These are phyloP conservation scores for Agrilus cyanescens DNA, from an alignment of 2,888 invertebrate genomes.

Conservation along the genomic window DNA sequence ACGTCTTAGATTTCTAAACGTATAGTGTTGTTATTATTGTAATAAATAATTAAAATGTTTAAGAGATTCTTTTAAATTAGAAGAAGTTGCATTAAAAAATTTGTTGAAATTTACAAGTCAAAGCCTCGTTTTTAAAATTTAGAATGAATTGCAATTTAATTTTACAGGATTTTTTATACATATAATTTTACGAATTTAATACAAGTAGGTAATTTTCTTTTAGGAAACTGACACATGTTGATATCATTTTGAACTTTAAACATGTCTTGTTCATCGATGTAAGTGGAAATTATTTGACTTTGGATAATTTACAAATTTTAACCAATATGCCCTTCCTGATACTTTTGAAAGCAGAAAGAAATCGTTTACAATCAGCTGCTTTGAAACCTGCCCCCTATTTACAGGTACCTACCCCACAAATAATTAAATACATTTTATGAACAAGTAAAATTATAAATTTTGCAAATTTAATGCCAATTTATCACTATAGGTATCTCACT, in stretches of 20 bases:
- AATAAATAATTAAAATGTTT: too few species aligned
- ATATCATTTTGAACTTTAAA: slow-evolving; percentile 38
- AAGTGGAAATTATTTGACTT: slow-evolving; percentile 40
- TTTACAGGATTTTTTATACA: neutral
- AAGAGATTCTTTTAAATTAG: too few species aligned
- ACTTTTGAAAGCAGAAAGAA: slow-evolving; percentile 45
- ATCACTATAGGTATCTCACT: neutral
- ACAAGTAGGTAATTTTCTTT: slow-evolving; percentile 3
- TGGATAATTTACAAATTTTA: slow-evolving; percentile 39
- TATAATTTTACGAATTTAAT: neutral
- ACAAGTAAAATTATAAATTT: neutral
- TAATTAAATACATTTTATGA: neutral
- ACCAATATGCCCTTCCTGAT: slow-evolving; percentile 42
- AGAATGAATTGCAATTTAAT: too few species aligned
- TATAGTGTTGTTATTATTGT: too few species aligned
- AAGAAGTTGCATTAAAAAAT: too few species aligned
- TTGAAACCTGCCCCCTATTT: slow-evolving; percentile 43
- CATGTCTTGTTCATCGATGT: slow-evolving; percentile 47
- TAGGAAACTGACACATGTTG: slow-evolving; percentile 41
- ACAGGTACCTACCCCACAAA: slow-evolving; percentile 36
- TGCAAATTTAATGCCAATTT: neutral
- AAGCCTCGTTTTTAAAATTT: too few species aligned
- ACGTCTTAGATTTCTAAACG: too few species aligned
- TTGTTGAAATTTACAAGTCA: too few species aligned
- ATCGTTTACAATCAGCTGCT: slow-evolving; percentile 38